Base-by-base conservation (phyloP, 2,113 vertebrate genomes). In the Formicarius rufipectus region DNA sequence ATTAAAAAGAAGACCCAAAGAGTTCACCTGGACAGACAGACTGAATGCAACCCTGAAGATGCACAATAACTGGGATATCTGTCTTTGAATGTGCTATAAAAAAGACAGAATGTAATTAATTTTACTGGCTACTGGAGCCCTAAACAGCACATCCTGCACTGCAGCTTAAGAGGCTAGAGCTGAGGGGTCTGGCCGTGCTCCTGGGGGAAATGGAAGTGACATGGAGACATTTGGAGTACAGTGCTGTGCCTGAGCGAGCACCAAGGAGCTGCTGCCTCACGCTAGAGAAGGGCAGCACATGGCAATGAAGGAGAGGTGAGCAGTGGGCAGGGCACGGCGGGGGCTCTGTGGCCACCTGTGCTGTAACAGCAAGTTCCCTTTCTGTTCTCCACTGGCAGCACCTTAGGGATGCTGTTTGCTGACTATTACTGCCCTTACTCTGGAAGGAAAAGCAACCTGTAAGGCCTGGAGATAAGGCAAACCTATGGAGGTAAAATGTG, bases 211-310 rank as follows among this genome's bases (percentile, higher is more conserved):
- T 2, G 6, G 24, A 3, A 6, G 16, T 15, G 53, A 42, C 33
- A 59, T 0, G 5, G 47, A 40, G 14, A 37, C 0, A 0, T 19
- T 42, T 6, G 53, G 23, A 81, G 14, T 15, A n/a, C 0, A 6
- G 35, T 13, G 25, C 19, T 64, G 68, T 30, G 52, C 12, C 17
- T 64, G 2, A n/a, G 37, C 2, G 3, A 42, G 56, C 0, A 0
- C 44, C 12, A 11, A 30, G 59, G 39, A 69, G 4, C 37, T 40
- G 50, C 72, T 76, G 73, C 68, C 49, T 35, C 4, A 2, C 2
- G 2, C 39, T 81, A 1, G 17, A 47, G 39, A 44, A 76, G 21
- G 37, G 49, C 37, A 66, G 76, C 72, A 14, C 0, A 0, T 9
- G 33, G 55, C 0, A 1, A 2, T 21, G n/a, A 37, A 15, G 28